These are phyloP conservation scores for Drosophila meridionalis DNA, from an alignment of 2,888 invertebrate species.

Conservation along the genomic window DNA sequence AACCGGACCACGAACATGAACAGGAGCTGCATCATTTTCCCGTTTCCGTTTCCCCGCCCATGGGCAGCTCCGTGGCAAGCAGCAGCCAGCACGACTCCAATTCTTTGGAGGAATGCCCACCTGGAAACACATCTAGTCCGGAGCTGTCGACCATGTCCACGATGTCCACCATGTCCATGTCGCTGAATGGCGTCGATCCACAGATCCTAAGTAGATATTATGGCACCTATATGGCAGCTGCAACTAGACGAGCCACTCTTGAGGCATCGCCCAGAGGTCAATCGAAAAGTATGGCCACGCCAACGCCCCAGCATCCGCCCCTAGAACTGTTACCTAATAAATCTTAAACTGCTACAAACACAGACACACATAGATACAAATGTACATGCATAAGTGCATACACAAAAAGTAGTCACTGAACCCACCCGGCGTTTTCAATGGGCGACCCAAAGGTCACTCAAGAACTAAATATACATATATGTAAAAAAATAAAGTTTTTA, in stretches of 20 bases:
- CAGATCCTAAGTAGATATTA: conserved; percentile 83
- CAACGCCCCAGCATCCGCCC: conserved; percentile 26
- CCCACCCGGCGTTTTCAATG: conserved; percentile 26
- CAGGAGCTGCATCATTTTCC: conserved; percentile 44
- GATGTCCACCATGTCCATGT: background rate
- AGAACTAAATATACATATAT: background rate
- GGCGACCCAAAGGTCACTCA: background rate
- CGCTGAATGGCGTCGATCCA: conserved; percentile 72
- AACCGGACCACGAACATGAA: conserved; percentile 9
- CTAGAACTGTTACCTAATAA: conserved; percentile 60
- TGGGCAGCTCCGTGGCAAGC: conserved; percentile 49
- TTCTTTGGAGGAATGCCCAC: conserved; percentile 65
- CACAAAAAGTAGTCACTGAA: conserved; percentile 3
- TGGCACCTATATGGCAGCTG: conserved; percentile 84
- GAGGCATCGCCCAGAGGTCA: conserved; percentile 53
- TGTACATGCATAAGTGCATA: background rate
- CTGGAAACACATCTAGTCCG: background rate
- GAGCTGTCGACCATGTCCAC: background rate
- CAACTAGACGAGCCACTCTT: conserved; percentile 62
- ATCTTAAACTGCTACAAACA: conserved; percentile 22
- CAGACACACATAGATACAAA: background rate
- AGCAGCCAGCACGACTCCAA: conserved; percentile 68
- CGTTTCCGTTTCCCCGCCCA: conserved; percentile 38
- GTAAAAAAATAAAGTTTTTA: background rate
- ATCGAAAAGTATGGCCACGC: conserved; percentile 25